Evolutionary conservation across 2,888 invertebrate genomes (phyloP).

Genomic region (Latrodectus elegans): DNA sequence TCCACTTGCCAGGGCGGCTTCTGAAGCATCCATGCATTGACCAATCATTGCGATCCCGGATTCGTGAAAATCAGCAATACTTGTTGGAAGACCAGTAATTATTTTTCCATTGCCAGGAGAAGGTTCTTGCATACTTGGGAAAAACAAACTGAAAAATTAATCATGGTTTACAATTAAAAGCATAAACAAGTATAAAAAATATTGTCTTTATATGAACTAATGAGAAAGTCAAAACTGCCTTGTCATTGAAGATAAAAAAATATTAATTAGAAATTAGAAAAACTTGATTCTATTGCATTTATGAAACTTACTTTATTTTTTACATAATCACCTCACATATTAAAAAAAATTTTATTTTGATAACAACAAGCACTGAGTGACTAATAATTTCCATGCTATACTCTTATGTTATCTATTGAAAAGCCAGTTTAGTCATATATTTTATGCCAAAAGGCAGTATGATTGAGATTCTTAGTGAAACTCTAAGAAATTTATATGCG

Average conservation of each 20-base stretch:
- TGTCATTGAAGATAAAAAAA: not conserved
- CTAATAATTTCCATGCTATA: no score
- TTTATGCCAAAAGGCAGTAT: no score
- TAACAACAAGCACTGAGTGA: no score
- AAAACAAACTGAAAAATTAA: slow-evolving; percentile 41
- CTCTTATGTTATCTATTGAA: no score
- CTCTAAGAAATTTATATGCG: no score
- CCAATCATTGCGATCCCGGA: slow-evolving; percentile 65
- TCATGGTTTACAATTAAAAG: not conserved
- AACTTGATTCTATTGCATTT: no score
- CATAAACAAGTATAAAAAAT: not conserved
- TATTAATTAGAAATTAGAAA: not conserved
- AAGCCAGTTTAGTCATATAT: no score
- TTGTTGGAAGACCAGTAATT: slow-evolving; percentile 44
- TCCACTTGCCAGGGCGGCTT: slow-evolving; percentile 54
- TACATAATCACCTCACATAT: no score
- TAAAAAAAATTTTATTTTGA: no score
- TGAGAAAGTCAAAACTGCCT: not conserved
- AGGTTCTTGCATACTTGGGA: slow-evolving; percentile 69
- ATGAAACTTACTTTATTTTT: no score
- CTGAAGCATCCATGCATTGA: slow-evolving; percentile 64
- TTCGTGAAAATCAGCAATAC: slow-evolving; percentile 39
- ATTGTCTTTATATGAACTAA: not conserved
- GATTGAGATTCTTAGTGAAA: no score
- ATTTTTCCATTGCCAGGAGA: slow-evolving; percentile 65